Conservation (phyloP, 2,113 vertebrate species). For the Grantiella picta region DNA sequence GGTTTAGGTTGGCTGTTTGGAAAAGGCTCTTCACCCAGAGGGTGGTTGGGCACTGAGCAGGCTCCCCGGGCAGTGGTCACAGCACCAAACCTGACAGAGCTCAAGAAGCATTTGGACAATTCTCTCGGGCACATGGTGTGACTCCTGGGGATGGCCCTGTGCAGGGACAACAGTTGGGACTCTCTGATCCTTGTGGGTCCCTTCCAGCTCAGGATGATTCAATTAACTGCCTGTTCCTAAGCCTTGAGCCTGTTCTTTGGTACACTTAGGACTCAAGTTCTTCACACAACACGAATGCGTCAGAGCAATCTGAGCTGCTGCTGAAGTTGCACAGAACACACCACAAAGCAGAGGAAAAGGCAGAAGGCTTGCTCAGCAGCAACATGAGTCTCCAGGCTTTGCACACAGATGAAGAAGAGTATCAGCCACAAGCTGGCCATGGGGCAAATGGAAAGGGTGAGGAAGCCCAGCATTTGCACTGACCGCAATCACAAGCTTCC, state of each 20-base stretch:
- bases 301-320: not conserved
- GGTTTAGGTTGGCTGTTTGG: not conserved
- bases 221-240: not conserved
- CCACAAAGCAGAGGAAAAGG: not conserved
- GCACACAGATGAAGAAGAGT: not conserved
- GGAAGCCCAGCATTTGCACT: not conserved
- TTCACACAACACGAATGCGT: accelerated
- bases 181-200: not conserved
- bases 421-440: not conserved
- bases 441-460: not conserved
- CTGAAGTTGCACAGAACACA: not conserved
- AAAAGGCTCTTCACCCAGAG: not conserved
- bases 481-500: not conserved
- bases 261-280: not conserved
- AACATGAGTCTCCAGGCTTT: accelerated
- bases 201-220: not conserved
- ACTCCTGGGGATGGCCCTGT: not conserved
- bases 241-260: not conserved
- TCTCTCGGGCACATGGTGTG: not conserved
- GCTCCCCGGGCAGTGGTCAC: not conserved
- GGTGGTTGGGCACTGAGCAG: not conserved
- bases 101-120: not conserved
- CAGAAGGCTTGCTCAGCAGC: not conserved
- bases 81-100: not conserved
- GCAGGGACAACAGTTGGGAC: not conserved